These are phyloP conservation scores for Cavia aperea DNA, from an alignment of 2,113 vertebrate genomes.

Conservation along the genomic window DNA sequence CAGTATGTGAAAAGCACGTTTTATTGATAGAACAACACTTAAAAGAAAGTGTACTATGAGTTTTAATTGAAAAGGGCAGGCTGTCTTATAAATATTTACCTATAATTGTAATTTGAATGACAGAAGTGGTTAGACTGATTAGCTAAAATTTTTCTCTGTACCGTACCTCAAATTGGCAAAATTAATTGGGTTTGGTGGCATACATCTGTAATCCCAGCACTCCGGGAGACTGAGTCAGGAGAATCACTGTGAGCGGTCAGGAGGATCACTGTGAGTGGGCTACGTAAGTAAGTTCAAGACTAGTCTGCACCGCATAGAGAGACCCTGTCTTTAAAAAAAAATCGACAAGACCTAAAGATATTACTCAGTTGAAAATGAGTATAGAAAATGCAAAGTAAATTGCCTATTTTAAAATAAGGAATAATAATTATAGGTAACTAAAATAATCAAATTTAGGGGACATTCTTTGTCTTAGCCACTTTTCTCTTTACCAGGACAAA, in stretches of 20 bases:
- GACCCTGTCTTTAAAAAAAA: not conserved
- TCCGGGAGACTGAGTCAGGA: not conserved
- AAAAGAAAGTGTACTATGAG: constrained; percentile 9
- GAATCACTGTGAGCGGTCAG: not conserved
- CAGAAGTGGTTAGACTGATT: not conserved
- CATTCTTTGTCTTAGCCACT: not conserved
- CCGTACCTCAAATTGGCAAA: not conserved
- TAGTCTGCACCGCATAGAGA: no score
- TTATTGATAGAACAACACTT: not conserved
- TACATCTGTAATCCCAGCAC: not conserved
- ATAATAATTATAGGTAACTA: not conserved
- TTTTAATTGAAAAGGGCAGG: not conserved
- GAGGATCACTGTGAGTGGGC: not conserved
- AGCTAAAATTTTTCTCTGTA: not conserved
- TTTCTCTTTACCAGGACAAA: not conserved
- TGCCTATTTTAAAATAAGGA: constrained; percentile 13
- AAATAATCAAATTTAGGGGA: constrained; percentile 40
- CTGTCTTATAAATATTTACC: constrained; percentile 12
- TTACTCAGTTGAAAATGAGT: constrained; percentile 10
- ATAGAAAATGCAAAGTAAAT: constrained; percentile 44
- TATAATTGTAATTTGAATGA: constrained; percentile 27
- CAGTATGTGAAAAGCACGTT: not conserved
- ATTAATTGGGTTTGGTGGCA: not conserved
- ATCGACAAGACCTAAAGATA: constrained; percentile 5
- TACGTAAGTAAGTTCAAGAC: not conserved